phyloP scores from a whole-genome alignment of 2,113 vertebrate species.

The Corydoras sp. region DNA sequence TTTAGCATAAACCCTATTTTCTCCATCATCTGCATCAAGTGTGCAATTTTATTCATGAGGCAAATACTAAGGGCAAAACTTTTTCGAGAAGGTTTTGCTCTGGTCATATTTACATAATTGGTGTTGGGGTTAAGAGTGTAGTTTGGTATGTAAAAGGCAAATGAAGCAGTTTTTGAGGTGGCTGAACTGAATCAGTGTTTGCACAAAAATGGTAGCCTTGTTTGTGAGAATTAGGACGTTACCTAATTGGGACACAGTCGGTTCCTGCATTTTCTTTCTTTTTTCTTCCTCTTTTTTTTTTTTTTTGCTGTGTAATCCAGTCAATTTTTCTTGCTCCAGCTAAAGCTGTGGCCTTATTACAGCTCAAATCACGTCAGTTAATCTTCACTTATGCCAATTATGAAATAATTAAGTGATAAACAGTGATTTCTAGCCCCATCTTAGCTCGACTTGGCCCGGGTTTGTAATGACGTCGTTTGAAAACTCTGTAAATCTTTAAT shows the following conservation, averaged over 20 bases:
- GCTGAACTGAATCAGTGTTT: slow-evolving; percentile 31
- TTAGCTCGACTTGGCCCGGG: no score
- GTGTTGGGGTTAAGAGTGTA: slow-evolving; percentile 31
- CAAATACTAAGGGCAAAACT: neutral
- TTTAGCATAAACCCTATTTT: no score
- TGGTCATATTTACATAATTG: slow-evolving; percentile 33
- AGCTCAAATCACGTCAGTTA: neutral
- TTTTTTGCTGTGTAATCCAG: neutral
- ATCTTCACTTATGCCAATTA: neutral
- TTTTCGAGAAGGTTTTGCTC: neutral
- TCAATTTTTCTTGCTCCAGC: neutral
- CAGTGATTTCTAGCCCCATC: no score
- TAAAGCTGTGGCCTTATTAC: neutral
- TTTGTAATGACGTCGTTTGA: no score
- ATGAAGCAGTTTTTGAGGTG: slow-evolving; percentile 29
- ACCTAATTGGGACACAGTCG: slow-evolving; percentile 5
- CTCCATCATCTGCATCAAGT: neutral
- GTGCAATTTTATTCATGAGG: slow-evolving; percentile 6
- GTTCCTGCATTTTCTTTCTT: neutral
- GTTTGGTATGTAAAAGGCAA: slow-evolving; percentile 15
- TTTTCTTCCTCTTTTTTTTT: neutral
- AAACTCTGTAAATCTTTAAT: no score
- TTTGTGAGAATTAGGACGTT: neutral
- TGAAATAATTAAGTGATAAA: no score
- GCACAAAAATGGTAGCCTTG: slow-evolving; percentile 10